Evolutionary conservation across 2,113 vertebrate species (phyloP), one percentile per base, ranked within the genome.

Genomic region (Amia ocellicauda): DNA sequence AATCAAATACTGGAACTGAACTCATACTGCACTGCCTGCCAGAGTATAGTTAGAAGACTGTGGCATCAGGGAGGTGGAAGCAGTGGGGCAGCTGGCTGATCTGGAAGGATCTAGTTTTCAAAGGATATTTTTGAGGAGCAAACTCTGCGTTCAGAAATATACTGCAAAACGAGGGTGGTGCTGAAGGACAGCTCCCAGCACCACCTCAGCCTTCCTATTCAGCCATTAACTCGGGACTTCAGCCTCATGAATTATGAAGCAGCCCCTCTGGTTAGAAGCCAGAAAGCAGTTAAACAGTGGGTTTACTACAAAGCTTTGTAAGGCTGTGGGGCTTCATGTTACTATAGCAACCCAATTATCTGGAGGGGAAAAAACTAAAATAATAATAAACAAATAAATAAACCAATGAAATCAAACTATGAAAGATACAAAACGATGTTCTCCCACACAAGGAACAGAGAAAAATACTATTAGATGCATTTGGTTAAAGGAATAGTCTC

Each of bases 281-380:
- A 71, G 0, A 0, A 8, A 47, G 43, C 47, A 22, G 47, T 17
- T n/a, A n/a, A 24, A 53, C 19, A 53, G 51, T 55, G 58, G 71
- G 64, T 75, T 80, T 71, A 74, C 64, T 74, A 77, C 58, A 65
- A 65, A 22, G 7, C 51, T 53, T 9, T 19, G 45, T 73, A 59
- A 69, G 71, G 69, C 71, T 71, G 72, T 65, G 77, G 31, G 76
- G 75, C 67, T 68, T 62, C 60, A 52, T 1, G 63, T 79, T 2
- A 23, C 51, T 70, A 80, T 74, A 62, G 76, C 69, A 83, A 83
- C 69, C 59, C 54, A 73, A 75, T 76, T 59, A 78, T 71, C 57
- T 70, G 72, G 73, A 82, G 31, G n/a, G 5, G 10, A 41, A 41
- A 41, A 11, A 41, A 47, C 13, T 13, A 47, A 47, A 47, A 17